Percentiles rank a stretch among this genome's conserved stretches.
Evolutionary conservation across 1,140 invertebrate species (phyloP).

Genomic region (Drosophila setifemur): DNA sequence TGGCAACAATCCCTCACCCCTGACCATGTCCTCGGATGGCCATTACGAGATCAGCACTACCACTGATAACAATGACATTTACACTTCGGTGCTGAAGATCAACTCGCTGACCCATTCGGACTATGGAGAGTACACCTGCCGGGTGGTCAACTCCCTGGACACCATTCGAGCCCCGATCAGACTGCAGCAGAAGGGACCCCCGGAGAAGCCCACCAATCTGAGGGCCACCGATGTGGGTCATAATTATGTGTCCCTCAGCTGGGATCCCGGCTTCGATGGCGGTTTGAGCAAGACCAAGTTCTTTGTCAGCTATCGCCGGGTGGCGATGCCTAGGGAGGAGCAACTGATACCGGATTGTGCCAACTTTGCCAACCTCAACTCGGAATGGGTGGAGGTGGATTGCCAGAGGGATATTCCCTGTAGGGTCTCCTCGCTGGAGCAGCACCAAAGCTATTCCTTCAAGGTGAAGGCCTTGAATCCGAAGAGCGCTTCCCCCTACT

Average conservation of each 20-base stretch:
- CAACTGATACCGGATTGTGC: conserved; percentile 86
- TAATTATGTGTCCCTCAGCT: conserved; percentile 89
- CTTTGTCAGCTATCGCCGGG: conserved; percentile 89
- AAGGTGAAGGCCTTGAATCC: conserved; percentile 94
- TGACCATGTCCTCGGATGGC: conserved; percentile 90
- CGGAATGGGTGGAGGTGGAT: conserved; percentile 90
- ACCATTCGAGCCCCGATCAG: conserved; percentile 89
- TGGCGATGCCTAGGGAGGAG: conserved; percentile 84
- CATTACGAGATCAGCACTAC: conserved; percentile 93
- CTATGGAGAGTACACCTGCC: conserved; percentile 95
- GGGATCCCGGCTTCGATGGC: conserved; percentile 95
- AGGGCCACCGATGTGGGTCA: conserved; percentile 88
- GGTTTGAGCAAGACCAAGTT: conserved; percentile 93
- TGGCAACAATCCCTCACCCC: conserved; percentile 87
- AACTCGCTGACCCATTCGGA: conserved; percentile 89
- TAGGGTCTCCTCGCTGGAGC: conserved; percentile 91
- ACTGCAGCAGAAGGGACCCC: conserved; percentile 92
- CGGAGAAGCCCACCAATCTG: conserved; percentile 90
- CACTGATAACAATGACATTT: conserved; percentile 92
- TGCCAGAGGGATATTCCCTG: conserved; percentile 93
- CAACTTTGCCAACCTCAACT: conserved; percentile 84
- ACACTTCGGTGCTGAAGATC: conserved; percentile 90
- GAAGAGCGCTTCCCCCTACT: conserved; percentile 92
- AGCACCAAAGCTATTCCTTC: conserved; percentile 92
- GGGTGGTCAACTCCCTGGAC: conserved; percentile 90